A percentile compares a stretch with the other conserved stretches of the same genome.
Conservation (phyloP, 2,888 invertebrate genomes). For the Xanthia icteritia region DNA sequence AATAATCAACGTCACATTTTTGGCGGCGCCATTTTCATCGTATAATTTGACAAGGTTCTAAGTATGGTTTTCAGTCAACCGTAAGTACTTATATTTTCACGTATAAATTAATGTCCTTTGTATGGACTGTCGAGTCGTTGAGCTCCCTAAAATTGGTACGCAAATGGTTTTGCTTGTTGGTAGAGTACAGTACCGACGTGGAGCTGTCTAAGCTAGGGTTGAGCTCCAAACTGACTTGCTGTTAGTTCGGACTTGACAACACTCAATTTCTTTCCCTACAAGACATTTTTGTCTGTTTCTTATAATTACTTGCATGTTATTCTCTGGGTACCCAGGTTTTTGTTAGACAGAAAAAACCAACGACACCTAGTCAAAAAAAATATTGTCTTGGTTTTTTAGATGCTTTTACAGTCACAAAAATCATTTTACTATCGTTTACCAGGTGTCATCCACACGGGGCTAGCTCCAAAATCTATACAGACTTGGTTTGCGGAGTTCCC, state of each 20-base stretch:
- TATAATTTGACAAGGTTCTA: neutral
- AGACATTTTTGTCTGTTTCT: neutral
- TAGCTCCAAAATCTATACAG: conserved; percentile 86
- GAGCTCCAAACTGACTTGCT: neutral
- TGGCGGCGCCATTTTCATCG: neutral
- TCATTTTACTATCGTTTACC: neutral
- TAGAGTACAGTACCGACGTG: neutral
- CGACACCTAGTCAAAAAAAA: no score
- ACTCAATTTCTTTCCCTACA: neutral
- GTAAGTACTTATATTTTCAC: neutral
- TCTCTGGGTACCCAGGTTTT: neutral
- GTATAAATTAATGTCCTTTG: neutral
- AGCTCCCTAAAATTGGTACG: neutral
- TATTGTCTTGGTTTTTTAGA: neutral
- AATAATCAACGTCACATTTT: neutral
- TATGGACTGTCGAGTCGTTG: neutral
- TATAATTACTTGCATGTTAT: neutral
- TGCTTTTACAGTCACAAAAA: neutral
- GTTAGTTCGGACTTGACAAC: neutral
- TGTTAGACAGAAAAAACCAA: no score
- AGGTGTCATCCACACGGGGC: conserved; percentile 79
- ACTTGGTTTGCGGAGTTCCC: conserved; percentile 90
- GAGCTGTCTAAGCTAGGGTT: neutral
- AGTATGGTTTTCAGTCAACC: neutral
- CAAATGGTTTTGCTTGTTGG: neutral